A percentile compares a stretch with the other conserved stretches of the same genome.
Conservation (phyloP, 2,113 vertebrate genomes). For the Alethe castanea region DNA sequence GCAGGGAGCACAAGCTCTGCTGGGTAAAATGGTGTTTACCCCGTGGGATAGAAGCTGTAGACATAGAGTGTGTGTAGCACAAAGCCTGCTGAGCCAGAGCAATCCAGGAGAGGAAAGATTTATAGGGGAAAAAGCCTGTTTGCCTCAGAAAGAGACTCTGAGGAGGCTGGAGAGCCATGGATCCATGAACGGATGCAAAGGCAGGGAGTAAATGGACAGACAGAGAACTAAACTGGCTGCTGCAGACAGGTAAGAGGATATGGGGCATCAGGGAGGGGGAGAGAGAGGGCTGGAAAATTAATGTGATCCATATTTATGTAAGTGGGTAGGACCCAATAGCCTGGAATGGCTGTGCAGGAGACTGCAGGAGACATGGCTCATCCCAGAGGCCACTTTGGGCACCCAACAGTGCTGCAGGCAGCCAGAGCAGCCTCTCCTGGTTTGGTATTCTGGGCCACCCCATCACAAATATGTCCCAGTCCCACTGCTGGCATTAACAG, state of each 20-base stretch:
- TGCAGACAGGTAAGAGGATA: not conserved
- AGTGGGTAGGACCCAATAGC: not conserved
- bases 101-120: constrained; percentile 38
- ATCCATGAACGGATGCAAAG: not conserved
- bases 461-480: not conserved
- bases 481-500: fast-evolving
- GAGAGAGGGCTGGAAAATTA: not conserved
- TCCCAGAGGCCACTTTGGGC: not conserved
- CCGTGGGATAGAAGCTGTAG: constrained; percentile 36
- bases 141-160: constrained; percentile 38
- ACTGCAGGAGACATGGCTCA: not conserved
- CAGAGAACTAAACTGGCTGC: not conserved
- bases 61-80: not conserved
- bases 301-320: not conserved
- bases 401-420: fast-evolving
- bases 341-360: not conserved
- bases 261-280: not conserved
- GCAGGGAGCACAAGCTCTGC: not conserved
- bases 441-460: fast-evolving
- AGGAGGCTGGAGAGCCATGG: not conserved
- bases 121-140: not conserved
- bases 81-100: constrained; percentile 32
- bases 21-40: constrained; percentile 9
- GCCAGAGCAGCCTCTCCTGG: not conserved
- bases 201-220: not conserved